Conservation (phyloP, 2,888 invertebrate genomes). For the Ramazzottius varieornatus region DNA sequence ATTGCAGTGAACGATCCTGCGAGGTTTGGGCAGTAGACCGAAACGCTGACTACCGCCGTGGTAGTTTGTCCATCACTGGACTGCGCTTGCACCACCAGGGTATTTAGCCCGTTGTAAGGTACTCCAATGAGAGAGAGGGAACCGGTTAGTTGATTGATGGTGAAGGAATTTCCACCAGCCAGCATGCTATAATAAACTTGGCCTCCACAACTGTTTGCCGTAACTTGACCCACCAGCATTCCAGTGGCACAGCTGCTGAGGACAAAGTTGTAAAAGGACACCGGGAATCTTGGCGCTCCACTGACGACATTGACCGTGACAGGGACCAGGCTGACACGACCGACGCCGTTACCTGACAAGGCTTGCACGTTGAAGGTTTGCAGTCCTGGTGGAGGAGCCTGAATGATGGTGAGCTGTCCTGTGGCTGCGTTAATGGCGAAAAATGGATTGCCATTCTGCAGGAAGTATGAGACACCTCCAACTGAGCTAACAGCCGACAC, state of each 20-base stretch:
- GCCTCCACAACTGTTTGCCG: neutral
- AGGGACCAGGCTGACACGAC: neutral
- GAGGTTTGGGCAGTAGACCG: no score
- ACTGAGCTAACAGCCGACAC: neutral
- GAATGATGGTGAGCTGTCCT: neutral
- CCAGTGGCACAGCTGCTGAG: neutral
- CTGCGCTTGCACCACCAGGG: neutral
- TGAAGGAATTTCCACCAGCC: neutral
- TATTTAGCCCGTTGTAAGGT: neutral
- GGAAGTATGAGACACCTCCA: neutral
- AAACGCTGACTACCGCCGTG: neutral
- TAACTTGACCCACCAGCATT: neutral
- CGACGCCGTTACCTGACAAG: neutral
- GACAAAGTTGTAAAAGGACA: neutral
- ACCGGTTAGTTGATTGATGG: neutral
- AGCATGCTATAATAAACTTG: neutral
- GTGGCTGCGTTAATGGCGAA: neutral
- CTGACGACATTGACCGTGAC: neutral
- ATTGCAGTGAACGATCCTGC: no score
- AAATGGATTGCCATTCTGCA: neutral
- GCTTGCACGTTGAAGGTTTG: neutral
- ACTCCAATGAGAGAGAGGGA: neutral
- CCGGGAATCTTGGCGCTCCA: neutral
- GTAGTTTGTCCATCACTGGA: neutral
- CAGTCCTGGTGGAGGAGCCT: neutral